Evolutionary conservation across 1,140 invertebrate genomes (phyloP), one percentile per base, ranked within the genome.

Genomic region (Scaptomyza montana): DNA sequence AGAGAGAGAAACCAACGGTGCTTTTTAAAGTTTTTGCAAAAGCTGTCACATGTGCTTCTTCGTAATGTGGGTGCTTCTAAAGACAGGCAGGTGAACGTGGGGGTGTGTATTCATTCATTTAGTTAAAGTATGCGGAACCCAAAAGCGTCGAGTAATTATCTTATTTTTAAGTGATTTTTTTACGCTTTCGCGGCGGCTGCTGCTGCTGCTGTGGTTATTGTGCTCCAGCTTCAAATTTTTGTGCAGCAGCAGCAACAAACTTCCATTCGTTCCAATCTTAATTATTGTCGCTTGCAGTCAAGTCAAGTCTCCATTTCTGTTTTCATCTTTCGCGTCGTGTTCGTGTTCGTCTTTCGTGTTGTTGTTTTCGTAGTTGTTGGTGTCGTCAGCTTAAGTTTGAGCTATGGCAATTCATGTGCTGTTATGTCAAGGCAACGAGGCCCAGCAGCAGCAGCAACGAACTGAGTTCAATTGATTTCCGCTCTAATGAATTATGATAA

Each of bases 401-500:
- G 21, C 21, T 4, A 4, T 25, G 41, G 64, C 28, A 75, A 67
- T 81, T 63, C 74, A 66, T 74, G 68, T 72, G 66, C 80, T 78
- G 80, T 78, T 84, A 84, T 82, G 75, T 76, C 75, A 78, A 78
- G 74, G 43, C 41, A 54, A 47, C 25, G 46, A n/a, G 4, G 51
- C 3, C 47, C 10, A 6, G 41, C 9, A 4, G 16, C 16, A 36
- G 33, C 33, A 6, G 41, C 9, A 67, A 8, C 7, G 64, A 19
- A 10, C 7, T 16, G 7, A n/a, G 36, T 71, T 67, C 80, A 74
- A 84, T 84, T 84, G 77, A 84, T 73, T 80, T 74, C 56, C 43
- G 72, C 68, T 77, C 65, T 84, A 86, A 80, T 86, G 74, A 80
- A 86, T 80, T 86, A 80, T 80, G 77, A 80, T 80, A 76, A 55